A percentile compares a stretch with the other conserved stretches of the same genome.
Conservation (phyloP, 2,888 invertebrate genomes). For the Plebejus anna region DNA sequence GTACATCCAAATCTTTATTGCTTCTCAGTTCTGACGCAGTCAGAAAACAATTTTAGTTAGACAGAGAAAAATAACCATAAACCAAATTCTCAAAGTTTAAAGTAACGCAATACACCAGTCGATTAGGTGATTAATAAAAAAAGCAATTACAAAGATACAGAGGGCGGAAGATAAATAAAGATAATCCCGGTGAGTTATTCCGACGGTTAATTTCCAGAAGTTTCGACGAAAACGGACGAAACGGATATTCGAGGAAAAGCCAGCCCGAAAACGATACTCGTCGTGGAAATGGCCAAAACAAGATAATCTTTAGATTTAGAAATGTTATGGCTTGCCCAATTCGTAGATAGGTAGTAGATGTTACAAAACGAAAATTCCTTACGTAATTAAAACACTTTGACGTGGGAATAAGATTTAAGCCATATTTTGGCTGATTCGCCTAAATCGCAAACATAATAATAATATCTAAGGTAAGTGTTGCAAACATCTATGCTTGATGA, state of each 20-base stretch:
- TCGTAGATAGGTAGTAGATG: too few species aligned
- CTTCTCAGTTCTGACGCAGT: neutral
- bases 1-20: neutral
- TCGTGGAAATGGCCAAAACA: neutral
- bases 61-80: neutral
- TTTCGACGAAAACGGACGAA: conserved; percentile 46
- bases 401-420: too few species aligned
- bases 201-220: conserved; percentile 45
- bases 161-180: conserved; percentile 47
- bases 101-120: conserved; percentile 33
- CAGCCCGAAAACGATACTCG: neutral
- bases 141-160: conserved; percentile 43
- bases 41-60: neutral
- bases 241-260: conserved; percentile 35
- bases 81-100: neutral
- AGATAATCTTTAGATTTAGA: neutral
- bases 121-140: conserved; percentile 39
- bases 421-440: too few species aligned
- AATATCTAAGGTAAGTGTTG: too few species aligned
- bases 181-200: conserved; percentile 46
- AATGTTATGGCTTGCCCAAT: too few species aligned
- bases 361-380: too few species aligned
- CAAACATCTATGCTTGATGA: too few species aligned
- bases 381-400: too few species aligned
- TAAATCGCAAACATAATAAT: too few species aligned